Conservation (phyloP, 2,113 vertebrate genomes). For the Mus musculus region DNA sequence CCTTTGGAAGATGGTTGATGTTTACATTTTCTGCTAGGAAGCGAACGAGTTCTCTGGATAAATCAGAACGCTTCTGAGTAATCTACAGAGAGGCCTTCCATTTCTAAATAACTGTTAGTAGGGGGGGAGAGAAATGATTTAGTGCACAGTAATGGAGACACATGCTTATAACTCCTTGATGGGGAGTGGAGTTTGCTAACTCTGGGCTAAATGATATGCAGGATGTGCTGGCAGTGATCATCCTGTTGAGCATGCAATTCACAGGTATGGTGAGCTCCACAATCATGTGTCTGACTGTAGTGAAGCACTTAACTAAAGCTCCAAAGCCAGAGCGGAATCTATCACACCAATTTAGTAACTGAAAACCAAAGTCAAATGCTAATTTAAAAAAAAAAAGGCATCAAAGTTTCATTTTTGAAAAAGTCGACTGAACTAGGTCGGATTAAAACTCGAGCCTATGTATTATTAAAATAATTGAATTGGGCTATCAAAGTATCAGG, state of each 20-base stretch:
- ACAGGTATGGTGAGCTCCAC: not conserved
- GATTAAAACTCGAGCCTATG: slow-evolving; percentile 55
- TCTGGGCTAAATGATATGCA: slow-evolving; percentile 14
- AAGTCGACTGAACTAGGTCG: slow-evolving; percentile 52
- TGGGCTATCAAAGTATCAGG: slow-evolving; percentile 62
- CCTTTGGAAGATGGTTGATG: slow-evolving; percentile 42
- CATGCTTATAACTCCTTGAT: not conserved
- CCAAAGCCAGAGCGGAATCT: slow-evolving; percentile 47
- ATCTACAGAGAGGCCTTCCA: not conserved
- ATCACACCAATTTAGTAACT: slow-evolving; percentile 21
- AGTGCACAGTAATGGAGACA: slow-evolving; percentile 6
- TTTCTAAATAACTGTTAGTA: slow-evolving; percentile 37
- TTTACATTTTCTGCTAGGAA: slow-evolving; percentile 51
- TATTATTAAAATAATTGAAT: slow-evolving; percentile 73
- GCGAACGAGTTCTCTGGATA: slow-evolving; percentile 44
- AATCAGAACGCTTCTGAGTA: not conserved
- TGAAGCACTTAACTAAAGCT: slow-evolving; percentile 29
- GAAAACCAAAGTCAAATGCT: slow-evolving; percentile 57
- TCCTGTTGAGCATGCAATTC: slow-evolving; percentile 3
- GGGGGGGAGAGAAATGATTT: not conserved
- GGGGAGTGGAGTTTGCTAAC: not conserved
- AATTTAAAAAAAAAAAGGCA: slow-evolving; percentile 54
- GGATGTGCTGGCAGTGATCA: not conserved
- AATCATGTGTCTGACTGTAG: not conserved
- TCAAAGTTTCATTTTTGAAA: slow-evolving; percentile 60